These are phyloP conservation scores for Monoplex corrugatus DNA, from an alignment of 2,888 invertebrate species.

Conservation along the genomic window DNA sequence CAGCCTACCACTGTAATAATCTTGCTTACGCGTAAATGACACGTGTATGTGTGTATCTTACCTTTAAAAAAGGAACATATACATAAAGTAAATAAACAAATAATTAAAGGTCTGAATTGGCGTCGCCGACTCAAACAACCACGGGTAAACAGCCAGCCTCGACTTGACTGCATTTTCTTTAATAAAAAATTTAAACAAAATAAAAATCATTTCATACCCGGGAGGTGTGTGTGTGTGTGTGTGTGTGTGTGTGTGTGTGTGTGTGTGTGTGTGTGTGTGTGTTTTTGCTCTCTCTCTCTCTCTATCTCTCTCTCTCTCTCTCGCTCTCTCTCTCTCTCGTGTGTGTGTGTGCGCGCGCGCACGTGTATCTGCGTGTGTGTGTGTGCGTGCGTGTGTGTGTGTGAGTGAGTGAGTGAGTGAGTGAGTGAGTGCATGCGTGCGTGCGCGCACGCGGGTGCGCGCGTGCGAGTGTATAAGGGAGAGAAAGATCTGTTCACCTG, in stretches of 20 bases:
- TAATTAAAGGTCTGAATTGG: too few relatives aligned
- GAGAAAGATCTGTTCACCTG: conserved; percentile 55
- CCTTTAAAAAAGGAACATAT: too few relatives aligned
- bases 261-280: neutral
- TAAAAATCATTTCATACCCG: too few relatives aligned
- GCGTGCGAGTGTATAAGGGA: neutral
- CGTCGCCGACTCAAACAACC: too few relatives aligned
- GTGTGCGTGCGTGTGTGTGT: neutral
- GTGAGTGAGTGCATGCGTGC: neutral
- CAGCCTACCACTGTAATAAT: too few relatives aligned
- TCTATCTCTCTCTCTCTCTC: neutral
- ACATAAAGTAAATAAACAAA: too few relatives aligned
- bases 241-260: conserved; percentile 15
- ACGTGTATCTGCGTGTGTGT: neutral
- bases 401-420: neutral
- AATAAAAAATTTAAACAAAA: too few relatives aligned
- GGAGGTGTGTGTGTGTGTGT: neutral
- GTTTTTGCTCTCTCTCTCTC: neutral
- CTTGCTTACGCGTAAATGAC: too few relatives aligned
- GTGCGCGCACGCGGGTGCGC: neutral
- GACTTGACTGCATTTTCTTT: too few relatives aligned
- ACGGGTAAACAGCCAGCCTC: too few relatives aligned
- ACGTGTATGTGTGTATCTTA: too few relatives aligned
- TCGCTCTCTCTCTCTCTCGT: too few relatives aligned
- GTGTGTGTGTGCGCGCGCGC: neutral